A percentile compares a stretch with the other conserved stretches of the same genome.
Conservation (phyloP, 2,797 vertebrate genomes). For the Rhodeus uyekii region DNA sequence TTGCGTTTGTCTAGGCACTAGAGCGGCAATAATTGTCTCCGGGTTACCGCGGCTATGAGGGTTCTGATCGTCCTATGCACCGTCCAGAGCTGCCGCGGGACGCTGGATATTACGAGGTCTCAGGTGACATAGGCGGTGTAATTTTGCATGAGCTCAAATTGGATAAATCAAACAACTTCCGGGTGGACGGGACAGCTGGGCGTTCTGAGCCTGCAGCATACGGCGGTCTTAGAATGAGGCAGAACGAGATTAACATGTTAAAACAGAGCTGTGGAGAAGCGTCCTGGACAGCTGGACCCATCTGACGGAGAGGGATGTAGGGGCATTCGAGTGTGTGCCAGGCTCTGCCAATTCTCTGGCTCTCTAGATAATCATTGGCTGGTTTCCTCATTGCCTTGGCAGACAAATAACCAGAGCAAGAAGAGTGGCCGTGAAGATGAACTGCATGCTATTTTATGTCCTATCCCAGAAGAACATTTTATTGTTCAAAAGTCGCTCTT, state of each 20-base stretch:
- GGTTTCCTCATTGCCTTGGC: constrained; percentile 12
- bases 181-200: constrained; percentile 37
- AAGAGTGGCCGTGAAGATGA: constrained; percentile 1
- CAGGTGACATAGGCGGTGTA: constrained; percentile 41
- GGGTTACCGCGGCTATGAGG: constrained; percentile 68
- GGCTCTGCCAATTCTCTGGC: constrained; percentile 18
- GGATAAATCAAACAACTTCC: constrained; percentile 38
- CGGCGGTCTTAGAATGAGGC: constrained; percentile 1
- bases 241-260: constrained; percentile 40
- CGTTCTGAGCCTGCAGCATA: constrained; percentile 1
- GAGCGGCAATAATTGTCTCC: constrained; percentile 69
- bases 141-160: constrained; percentile 41
- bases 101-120: constrained; percentile 38
- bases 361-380: constrained; percentile 21
- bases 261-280: constrained; percentile 26
- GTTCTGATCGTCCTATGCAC: constrained; percentile 35
- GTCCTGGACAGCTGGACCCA: constrained; percentile 30
- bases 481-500: constrained; percentile 1
- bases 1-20: constrained; percentile 72
- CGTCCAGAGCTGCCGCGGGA: constrained; percentile 21
- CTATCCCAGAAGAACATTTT: constrained; percentile 7
- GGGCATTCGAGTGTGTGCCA: neutral
- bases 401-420: constrained; percentile 3
- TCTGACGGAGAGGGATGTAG: constrained; percentile 26
- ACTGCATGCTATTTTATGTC: constrained; percentile 4